A percentile compares a stretch with the other conserved stretches of the same genome.
Evolutionary conservation across 2,888 invertebrate genomes (phyloP).

Genomic region (Coleophora deauratella): DNA sequence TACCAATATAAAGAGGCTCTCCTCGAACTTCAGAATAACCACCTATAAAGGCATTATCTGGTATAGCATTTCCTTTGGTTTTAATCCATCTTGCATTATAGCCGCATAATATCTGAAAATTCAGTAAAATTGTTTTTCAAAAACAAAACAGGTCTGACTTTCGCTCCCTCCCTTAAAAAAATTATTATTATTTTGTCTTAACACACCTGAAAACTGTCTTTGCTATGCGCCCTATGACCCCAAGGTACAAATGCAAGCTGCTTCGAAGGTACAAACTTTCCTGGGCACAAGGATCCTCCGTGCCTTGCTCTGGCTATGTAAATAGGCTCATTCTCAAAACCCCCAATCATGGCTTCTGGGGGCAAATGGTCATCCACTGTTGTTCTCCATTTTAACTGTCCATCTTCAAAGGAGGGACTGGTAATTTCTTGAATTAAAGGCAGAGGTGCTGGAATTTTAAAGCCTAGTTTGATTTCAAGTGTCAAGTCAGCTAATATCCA

Average conservation of each 20-base stretch:
- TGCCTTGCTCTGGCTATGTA: slow-evolving; percentile 81
- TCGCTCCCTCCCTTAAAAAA: background rate
- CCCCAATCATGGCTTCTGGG: slow-evolving; percentile 79
- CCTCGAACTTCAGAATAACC: slow-evolving; percentile 65
- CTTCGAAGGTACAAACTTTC: slow-evolving; percentile 82
- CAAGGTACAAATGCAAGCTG: slow-evolving; percentile 82
- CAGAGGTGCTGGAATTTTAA: slow-evolving; percentile 22
- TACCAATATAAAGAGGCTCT: slow-evolving; percentile 76
- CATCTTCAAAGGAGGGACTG: slow-evolving; percentile 26
- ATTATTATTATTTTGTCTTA: background rate
- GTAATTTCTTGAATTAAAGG: no score
- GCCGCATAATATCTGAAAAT: slow-evolving; percentile 44
- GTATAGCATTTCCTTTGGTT: slow-evolving; percentile 73
- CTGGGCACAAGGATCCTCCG: slow-evolving; percentile 84
- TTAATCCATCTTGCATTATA: slow-evolving; percentile 68
- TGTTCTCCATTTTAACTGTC: slow-evolving; percentile 77
- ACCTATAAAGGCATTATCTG: slow-evolving; percentile 79
- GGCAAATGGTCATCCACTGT: slow-evolving; percentile 77
- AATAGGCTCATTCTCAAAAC: slow-evolving; percentile 76
- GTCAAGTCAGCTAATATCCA: slow-evolving; percentile 24
- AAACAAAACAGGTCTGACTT: background rate
- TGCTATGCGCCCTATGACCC: slow-evolving; percentile 82
- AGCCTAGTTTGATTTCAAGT: slow-evolving; percentile 16
- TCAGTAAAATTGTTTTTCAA: background rate
- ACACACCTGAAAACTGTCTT: slow-evolving; percentile 78